Evolutionary conservation across 2,888 invertebrate species (phyloP).

Genomic region (Rhimphoctona megacephalus): DNA sequence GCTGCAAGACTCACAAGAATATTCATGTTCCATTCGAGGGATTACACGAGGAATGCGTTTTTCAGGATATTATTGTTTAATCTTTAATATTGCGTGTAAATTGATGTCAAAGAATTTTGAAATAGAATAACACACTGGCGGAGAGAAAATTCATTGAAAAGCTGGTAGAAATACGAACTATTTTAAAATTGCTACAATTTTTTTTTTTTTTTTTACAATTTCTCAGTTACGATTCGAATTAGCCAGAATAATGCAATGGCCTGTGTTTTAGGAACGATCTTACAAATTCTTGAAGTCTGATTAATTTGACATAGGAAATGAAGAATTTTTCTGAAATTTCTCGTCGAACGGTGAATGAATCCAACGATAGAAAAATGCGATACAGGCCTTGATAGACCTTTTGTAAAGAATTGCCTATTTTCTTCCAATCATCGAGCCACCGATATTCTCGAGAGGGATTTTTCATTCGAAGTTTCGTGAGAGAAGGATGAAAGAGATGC

Average conservation of each 20-base stretch:
- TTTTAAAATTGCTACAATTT: not conserved
- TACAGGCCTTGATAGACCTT: not conserved
- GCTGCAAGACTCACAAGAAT: constrained; percentile 36
- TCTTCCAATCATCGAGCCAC: constrained; percentile 38
- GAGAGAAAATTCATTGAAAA: not conserved
- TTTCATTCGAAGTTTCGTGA: constrained; percentile 6
- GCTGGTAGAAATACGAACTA: not conserved
- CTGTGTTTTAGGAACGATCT: not conserved
- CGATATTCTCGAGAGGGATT: constrained; percentile 8
- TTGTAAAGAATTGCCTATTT: constrained; percentile 36
- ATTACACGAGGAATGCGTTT: constrained; percentile 32
- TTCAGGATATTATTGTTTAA: constrained; percentile 27
- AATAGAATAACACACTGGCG: not conserved
- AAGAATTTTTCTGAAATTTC: constrained; percentile 21
- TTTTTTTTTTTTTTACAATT: not conserved
- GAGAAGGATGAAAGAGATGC: constrained; percentile 4
- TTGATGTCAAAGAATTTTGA: not conserved
- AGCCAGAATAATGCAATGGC: not conserved
- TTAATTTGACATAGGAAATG: not conserved
- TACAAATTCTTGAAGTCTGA: not conserved
- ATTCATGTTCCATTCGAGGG: constrained; percentile 26
- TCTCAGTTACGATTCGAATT: not conserved
- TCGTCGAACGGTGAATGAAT: not conserved
- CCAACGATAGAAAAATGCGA: constrained; percentile 34
- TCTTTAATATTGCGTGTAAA: constrained; percentile 5